Evolutionary conservation across 2,888 invertebrate species (phyloP).

Genomic region (Cerastis leucographa): DNA sequence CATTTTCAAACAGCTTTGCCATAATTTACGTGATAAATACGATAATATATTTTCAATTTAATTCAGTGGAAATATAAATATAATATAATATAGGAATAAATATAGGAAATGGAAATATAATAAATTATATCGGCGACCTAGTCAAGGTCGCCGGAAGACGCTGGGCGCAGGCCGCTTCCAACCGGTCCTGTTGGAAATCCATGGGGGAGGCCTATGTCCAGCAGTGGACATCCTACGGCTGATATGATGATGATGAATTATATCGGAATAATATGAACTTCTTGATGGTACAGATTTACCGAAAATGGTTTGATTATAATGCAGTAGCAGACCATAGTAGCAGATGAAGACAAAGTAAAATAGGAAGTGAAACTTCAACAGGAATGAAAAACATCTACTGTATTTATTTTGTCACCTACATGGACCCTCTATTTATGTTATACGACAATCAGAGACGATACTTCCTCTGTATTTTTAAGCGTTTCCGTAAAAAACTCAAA

Average conservation of each 20-base stretch:
- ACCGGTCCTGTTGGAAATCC: too few species aligned
- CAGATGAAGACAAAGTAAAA: background rate
- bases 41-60: background rate
- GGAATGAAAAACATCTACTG: background rate
- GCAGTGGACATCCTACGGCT: too few species aligned
- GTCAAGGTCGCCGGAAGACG: too few species aligned
- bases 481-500: constrained; percentile 34
- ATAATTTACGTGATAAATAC: background rate
- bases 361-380: background rate
- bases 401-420: background rate
- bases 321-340: too few species aligned
- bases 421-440: constrained; percentile 9
- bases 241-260: too few species aligned
- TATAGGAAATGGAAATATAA: too few species aligned
- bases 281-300: background rate
- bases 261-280: background rate
- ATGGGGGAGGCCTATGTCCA: too few species aligned
- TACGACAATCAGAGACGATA: background rate
- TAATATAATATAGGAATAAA: too few species aligned
- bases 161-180: too few species aligned
- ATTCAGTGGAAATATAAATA: background rate
- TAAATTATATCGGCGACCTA: too few species aligned
- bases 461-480: constrained; percentile 11
- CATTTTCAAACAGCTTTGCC: too few species aligned
- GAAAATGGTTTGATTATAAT: too few species aligned